Conservation (phyloP, 2,888 invertebrate genomes). For the Athalia rosae region DNA sequence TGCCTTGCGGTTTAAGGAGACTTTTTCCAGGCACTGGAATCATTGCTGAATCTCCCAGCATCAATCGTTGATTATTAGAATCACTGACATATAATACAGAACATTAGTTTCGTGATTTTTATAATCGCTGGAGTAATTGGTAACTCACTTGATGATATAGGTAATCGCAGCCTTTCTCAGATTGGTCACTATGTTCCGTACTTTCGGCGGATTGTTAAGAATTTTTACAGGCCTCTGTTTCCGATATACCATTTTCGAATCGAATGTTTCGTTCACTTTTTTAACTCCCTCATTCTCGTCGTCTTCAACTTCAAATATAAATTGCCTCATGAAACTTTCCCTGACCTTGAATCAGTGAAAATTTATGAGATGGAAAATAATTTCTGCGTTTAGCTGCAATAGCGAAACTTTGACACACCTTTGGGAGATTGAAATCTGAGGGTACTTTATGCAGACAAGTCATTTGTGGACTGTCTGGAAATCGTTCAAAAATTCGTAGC, state of each 20-base stretch:
- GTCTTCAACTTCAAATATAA: conserved; percentile 91
- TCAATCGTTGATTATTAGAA: conserved; percentile 94
- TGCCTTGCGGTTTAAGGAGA: conserved; percentile 90
- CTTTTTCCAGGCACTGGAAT: conserved; percentile 88
- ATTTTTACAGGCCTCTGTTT: conserved; percentile 90
- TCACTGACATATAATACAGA: conserved; percentile 77
- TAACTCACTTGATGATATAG: conserved; percentile 87
- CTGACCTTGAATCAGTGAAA: conserved; percentile 79
- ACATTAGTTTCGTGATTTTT: conserved; percentile 44
- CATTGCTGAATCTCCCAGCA: conserved; percentile 95
- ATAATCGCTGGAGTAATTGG: conserved; percentile 50
- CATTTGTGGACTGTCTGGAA: conserved; percentile 99
- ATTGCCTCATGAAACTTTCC: conserved; percentile 99
- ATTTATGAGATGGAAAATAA: conserved; percentile 18
- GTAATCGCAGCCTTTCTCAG: conserved; percentile 88
- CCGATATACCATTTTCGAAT: conserved; percentile 85
- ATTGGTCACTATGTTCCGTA: conserved; percentile 86
- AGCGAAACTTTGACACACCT: conserved; percentile 75
- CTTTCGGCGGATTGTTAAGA: conserved; percentile 87
- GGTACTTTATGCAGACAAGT: conserved; percentile 95
- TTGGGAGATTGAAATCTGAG: conserved; percentile 92
- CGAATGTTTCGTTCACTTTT: conserved; percentile 79
- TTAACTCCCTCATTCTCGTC: conserved; percentile 79
- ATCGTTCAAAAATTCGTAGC: conserved; percentile 96
- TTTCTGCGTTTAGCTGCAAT: neutral